These are phyloP conservation scores for Chrysopa pallens DNA, from an alignment of 1,140 invertebrate species.

Conservation along the genomic window DNA sequence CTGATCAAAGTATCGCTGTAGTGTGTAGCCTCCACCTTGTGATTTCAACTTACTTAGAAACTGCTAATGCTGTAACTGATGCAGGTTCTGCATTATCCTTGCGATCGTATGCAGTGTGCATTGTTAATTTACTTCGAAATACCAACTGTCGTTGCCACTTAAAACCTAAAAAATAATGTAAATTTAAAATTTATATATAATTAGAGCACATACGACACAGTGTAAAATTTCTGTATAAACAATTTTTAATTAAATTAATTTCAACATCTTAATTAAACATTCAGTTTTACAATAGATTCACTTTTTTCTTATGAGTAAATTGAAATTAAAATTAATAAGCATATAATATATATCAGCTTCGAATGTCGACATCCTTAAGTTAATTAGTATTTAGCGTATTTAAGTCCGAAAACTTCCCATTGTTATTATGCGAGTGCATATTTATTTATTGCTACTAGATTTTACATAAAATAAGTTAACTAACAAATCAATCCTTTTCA, in stretches of 20 bases:
- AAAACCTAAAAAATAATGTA: slow-evolving; percentile 35
- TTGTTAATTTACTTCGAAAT: slow-evolving; percentile 90
- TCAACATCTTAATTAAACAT: too few species aligned
- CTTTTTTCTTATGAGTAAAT: too few species aligned
- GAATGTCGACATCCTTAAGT: too few species aligned
- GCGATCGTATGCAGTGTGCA: slow-evolving; percentile 96
- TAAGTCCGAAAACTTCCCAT: too few species aligned
- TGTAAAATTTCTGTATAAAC: neutral
- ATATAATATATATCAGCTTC: too few species aligned
- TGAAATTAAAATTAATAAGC: too few species aligned
- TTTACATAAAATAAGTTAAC: neutral
- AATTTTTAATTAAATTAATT: too few species aligned
- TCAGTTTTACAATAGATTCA: too few species aligned
- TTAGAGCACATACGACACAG: neutral
- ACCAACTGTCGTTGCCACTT: slow-evolving; percentile 86
- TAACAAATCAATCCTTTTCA: too few species aligned
- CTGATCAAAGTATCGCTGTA: neutral
- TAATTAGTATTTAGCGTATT: too few species aligned
- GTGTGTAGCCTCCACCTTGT: neutral
- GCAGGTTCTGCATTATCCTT: slow-evolving; percentile 95
- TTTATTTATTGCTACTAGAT: too few species aligned
- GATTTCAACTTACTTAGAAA: slow-evolving; percentile 39
- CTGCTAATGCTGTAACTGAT: slow-evolving; percentile 81
- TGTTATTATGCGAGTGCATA: too few species aligned
- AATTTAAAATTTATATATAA: slow-evolving; percentile 1